phyloP scores from a whole-genome alignment of 2,113 vertebrate species.

The Hydropotes inermis region DNA sequence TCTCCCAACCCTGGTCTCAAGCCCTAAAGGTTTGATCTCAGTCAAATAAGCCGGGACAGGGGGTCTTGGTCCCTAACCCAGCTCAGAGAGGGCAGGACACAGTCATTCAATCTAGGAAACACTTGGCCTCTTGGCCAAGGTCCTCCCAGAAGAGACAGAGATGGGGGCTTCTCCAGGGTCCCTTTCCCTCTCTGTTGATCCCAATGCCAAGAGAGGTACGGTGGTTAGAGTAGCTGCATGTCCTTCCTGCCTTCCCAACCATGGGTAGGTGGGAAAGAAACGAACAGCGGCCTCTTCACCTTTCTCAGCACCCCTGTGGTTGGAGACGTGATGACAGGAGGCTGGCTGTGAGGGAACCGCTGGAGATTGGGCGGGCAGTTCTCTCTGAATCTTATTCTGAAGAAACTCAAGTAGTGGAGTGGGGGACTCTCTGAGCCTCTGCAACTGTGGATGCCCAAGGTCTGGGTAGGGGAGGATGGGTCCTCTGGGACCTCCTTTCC shows the following conservation, averaged over 20 bases:
- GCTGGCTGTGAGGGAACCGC: background rate
- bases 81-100: background rate
- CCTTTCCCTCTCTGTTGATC: background rate
- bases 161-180: background rate
- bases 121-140: too few species aligned
- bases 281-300: background rate
- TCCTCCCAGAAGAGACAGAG: background rate
- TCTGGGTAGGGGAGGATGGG: rapidly evolving
- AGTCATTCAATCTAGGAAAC: background rate
- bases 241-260: background rate
- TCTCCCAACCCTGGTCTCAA: background rate
- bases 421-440: background rate
- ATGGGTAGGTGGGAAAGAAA: background rate
- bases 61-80: background rate
- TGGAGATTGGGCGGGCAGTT: background rate
- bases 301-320: background rate
- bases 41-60: background rate
- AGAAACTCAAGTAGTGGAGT: background rate
- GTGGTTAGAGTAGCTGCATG: background rate
- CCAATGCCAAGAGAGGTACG: background rate
- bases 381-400: background rate
- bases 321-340: background rate
- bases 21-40: background rate
- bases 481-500: background rate
- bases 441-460: background rate